Evolutionary conservation across 1,140 invertebrate species (phyloP), one percentile per base, ranked within the genome.

Genomic region (Sycophila sp.): DNA sequence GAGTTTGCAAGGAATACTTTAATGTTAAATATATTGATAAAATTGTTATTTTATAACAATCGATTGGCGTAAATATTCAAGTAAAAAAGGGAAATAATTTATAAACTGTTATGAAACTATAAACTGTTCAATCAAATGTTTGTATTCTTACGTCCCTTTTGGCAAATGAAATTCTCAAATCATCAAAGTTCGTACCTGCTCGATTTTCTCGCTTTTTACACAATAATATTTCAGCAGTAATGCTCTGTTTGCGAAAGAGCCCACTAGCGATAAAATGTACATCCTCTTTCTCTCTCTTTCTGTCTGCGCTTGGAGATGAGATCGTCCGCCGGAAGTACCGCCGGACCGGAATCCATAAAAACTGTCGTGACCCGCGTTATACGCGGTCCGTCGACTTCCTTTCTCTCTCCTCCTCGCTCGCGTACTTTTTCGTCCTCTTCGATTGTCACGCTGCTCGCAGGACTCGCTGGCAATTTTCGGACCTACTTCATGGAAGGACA

Each of bases 311-410:
- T 26, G 68, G 70, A 77, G 75, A 78, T 73, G 75, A 77, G 77
- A 74, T 77, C 75, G 76, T 72, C 74, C 63, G 72, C 71, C 78
- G 77, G 75, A 81, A 78, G 75, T 78, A 71, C 72, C 75, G 69
- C 68, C 74, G 74, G 69, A 78, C 69, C 75, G 77, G 72, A 80
- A 76, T 77, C 65, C 77, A 80, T 79, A 78, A 79, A 80, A 81
- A 78, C 68, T 75, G 70, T 66, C 73, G 42, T 59, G 40, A 59
- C 53, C 62, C 40, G 45, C 42, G 62, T 71, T 71, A 65, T 45
- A 24, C 36, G 67, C 36, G 51, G 22, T 59, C 47, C 28, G 53
- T 56, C 59, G 67, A 56, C 53, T 53, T 69, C 58, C 40, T 51
- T 49, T 60, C 32, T 60, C 40, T 53, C 24, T 32, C 36, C 36